Conservation (phyloP, 2,797 vertebrate genomes). For the Sciurus carolinensis region DNA sequence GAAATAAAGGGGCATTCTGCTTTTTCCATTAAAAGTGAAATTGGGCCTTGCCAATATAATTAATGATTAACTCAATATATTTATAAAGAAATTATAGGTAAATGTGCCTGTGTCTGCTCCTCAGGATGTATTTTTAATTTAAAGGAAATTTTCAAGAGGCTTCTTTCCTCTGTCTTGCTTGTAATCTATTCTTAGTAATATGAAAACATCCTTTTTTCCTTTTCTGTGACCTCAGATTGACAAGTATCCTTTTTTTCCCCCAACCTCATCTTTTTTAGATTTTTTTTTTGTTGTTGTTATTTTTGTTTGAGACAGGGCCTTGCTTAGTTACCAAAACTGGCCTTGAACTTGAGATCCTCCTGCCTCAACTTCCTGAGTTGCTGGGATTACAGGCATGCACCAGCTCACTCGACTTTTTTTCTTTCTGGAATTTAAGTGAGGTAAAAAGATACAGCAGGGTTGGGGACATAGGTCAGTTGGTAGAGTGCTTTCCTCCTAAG, state of each 20-base stretch:
- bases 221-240: constrained; percentile 37
- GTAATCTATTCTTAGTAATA: constrained; percentile 51
- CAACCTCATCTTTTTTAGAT: not conserved
- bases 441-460: not conserved
- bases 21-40: constrained; percentile 57
- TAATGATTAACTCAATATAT: constrained; percentile 47
- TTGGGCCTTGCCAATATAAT: not conserved
- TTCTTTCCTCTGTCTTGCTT: not conserved
- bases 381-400: too few relatives aligned
- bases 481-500: too few relatives aligned
- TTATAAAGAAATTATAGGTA: constrained; percentile 56
- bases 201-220: constrained; percentile 45
- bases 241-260: not conserved
- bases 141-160: not conserved
- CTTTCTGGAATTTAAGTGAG: constrained; percentile 54
- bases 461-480: too few relatives aligned
- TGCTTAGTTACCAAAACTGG: too few relatives aligned
- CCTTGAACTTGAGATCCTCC: too few relatives aligned
- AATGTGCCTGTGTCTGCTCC: not conserved
- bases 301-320: too few relatives aligned
- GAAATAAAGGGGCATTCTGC: constrained; percentile 41
- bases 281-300: too few relatives aligned
- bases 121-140: constrained; percentile 60
- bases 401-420: too few relatives aligned
- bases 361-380: too few relatives aligned